Evolutionary conservation across 2,113 vertebrate genomes (phyloP), one percentile per base, ranked within the genome.

Genomic region (Pteropus alecto): DNA sequence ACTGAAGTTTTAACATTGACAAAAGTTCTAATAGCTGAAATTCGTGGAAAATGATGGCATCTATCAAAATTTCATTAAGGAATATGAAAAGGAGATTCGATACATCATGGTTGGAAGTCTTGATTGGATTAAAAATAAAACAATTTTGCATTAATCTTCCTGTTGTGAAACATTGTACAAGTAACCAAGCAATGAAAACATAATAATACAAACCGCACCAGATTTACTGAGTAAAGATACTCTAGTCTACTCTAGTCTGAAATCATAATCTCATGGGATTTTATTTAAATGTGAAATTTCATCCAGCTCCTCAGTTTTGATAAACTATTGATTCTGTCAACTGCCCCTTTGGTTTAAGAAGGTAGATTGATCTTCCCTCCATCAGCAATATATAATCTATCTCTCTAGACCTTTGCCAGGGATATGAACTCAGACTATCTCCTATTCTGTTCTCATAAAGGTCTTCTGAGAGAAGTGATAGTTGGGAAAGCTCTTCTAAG

Each of bases 281-380:
- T 96, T 54, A 77, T 43, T 94, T 67, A 73, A 85, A 35, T 60
- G 13, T 51, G 92, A 96, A 89, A 67, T 70, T 82, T 83, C 7
- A 63, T 56, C 38, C 22, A 60, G 7, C 24, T 82, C 28, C 4
- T 83, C 26, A 9, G 16, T 89, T 97, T 92, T 74, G 38, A 77
- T 18, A 87, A 87, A 87, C 9, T 70, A 56, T 56, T 14, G 18
- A 58, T 92, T 79, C 28, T 78, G 85, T 35, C 22, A 92, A 21
- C 1, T n/a, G 5, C 6, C 18, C 71, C 16, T 83, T 81, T 88
- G 21, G 35, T 92, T 76, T 76, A 90, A 82, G 10, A 93, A 90
- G 90, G n/a, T 85, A 67, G 68, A 76, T 74, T 61, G 24, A 68
- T 74, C 10, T 91, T 68, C 41, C 56, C 22, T 93, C 15, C 43